Evolutionary conservation across 2,888 invertebrate genomes (phyloP).

Genomic region (Himalopsyche kuldschensis): DNA sequence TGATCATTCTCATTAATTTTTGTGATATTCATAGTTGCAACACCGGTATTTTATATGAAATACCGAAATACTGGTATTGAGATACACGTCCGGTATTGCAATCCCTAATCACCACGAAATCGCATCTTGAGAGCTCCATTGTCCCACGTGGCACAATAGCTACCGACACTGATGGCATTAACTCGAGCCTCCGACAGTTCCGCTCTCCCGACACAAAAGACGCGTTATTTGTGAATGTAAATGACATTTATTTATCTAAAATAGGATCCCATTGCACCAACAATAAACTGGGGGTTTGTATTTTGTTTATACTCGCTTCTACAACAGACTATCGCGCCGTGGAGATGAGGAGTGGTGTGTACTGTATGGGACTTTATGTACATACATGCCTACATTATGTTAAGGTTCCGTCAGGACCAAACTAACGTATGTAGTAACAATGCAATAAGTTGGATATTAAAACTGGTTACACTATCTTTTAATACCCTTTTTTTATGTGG

Average conservation of each 20-base stretch:
- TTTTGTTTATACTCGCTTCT: constrained; percentile 18
- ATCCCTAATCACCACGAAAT: constrained; percentile 1
- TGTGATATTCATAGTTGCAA: too few relatives aligned
- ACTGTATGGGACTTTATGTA: too few relatives aligned
- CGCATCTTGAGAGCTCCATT: constrained; percentile 29
- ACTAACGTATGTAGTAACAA: too few relatives aligned
- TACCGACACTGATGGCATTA: constrained; percentile 3
- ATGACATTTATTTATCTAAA: constrained; percentile 40
- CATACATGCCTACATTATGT: too few relatives aligned
- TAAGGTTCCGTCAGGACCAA: neutral
- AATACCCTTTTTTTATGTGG: too few relatives aligned
- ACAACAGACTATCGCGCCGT: neutral
- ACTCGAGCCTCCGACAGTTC: constrained; percentile 9
- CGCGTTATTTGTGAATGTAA: constrained; percentile 35
- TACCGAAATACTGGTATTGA: too few relatives aligned
- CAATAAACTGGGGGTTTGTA: constrained; percentile 19
- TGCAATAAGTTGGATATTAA: too few relatives aligned
- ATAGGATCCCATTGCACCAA: constrained; percentile 22
- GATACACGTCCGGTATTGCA: too few relatives aligned
- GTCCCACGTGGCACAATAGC: constrained; percentile 1
- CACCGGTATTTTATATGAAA: too few relatives aligned
- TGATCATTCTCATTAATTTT: too few relatives aligned
- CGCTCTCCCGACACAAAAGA: constrained; percentile 5
- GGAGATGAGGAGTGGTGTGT: neutral
- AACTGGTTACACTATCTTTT: too few relatives aligned